Base-by-base conservation (phyloP, 2,797 vertebrate species). In the Arrhamphus sclerolepis region DNA sequence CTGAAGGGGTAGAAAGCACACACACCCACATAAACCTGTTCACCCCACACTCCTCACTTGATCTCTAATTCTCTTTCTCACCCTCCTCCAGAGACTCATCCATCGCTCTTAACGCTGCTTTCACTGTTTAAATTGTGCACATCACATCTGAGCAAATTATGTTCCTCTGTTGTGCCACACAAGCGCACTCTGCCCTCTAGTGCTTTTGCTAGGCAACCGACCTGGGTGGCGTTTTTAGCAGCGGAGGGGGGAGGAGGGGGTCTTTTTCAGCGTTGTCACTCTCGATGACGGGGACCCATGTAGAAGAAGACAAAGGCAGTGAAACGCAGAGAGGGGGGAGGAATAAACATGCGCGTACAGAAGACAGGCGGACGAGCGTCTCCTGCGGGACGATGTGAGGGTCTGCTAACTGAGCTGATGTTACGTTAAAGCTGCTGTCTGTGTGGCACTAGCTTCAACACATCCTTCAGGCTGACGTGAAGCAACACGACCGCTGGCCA, bases 131-230 rank as follows among this genome's bases (percentile, higher is more conserved):
- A 87, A 86, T 84, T 80, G 73, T 74, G 78, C 89, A 86, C 83
- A 86, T 89, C 80, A 78, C 84, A 88, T 81, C 82, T 89, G 80
- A 90, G 82, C 81, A 88, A 87, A 88, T 77, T 44, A 66, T 66
- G 72, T 80, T 80, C 69, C 62, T 77, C 82, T 82, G 44, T 87
- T 75, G 84, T 81, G 71, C 81, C 63, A 74, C 78, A 70, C 70
- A 69, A 74, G 65, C 66, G 29, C 75, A 75, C 79, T 79, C 72
- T 69, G 87, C 83, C 81, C 80, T 85, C 74, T 81, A 78, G 82
- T 82, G 83, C 70, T 86, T 84, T 84, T 82, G 77, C 78, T 78
- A 80, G 72, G 87, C 77, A 89, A 89, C 85, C 70, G 2, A 73
- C 68, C 72, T 52, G 56, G 59, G 62, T 70, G 70, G 52, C 41